Evolutionary conservation across 2,113 vertebrate species (phyloP).

Genomic region (Eleginops maclovinus): DNA sequence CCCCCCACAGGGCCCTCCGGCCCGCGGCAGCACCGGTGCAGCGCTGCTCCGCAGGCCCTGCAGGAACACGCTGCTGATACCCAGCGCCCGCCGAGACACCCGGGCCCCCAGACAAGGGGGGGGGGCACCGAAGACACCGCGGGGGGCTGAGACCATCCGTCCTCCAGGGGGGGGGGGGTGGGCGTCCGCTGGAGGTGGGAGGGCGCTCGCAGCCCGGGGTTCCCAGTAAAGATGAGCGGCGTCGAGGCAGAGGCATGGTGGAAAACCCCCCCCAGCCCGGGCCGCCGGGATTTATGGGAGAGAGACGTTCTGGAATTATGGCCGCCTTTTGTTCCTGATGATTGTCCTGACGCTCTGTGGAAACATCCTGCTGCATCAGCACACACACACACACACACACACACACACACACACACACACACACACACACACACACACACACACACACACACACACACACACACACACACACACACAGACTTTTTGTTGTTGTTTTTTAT

Average conservation of each 20-base stretch:
- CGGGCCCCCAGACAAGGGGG: constrained; percentile 86
- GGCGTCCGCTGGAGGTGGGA: no score
- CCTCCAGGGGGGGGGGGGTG: constrained; percentile 65
- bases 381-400: neutral
- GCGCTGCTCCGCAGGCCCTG: constrained; percentile 90
- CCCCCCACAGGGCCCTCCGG: no score
- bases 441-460: neutral
- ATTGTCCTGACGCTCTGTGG: constrained; percentile 61
- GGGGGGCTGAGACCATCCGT: constrained; percentile 59
- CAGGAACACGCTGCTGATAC: constrained; percentile 95
- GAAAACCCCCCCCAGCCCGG: constrained; percentile 7
- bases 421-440: neutral
- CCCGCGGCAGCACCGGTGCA: constrained; percentile 75
- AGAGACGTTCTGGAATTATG: constrained; percentile 85
- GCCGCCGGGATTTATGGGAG: constrained; percentile 78
- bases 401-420: neutral
- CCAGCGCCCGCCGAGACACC: constrained; percentile 91
- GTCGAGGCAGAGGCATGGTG: constrained; percentile 89
- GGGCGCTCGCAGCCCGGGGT: constrained; percentile 80
- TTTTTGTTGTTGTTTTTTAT: no score
- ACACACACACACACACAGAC: neutral
- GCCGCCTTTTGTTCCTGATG: constrained; percentile 73
- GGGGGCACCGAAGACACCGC: constrained; percentile 86
- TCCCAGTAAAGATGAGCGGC: constrained; percentile 88
- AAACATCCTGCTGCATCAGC: constrained; percentile 63